These are phyloP conservation scores for Thunnus albacares DNA, from an alignment of 2,797 vertebrate genomes.

Conservation along the genomic window DNA sequence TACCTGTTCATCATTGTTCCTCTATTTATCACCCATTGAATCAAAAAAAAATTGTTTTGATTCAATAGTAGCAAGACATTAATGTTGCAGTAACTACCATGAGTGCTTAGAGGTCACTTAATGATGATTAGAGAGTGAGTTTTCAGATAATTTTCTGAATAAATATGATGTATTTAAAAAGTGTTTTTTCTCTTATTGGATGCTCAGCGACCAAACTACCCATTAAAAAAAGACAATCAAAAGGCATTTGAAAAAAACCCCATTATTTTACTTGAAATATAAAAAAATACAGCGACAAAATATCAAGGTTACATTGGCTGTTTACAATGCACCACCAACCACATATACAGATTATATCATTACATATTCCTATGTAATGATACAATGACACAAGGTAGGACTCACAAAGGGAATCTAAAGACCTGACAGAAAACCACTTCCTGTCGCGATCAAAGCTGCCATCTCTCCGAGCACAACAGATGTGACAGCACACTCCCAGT, in stretches of 20 bases:
- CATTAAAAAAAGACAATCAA: slow-evolving; percentile 11
- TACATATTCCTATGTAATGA: slow-evolving; percentile 27
- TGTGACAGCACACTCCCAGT: slow-evolving; percentile 27
- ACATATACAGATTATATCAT: slow-evolving; percentile 36
- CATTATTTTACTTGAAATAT: slow-evolving; percentile 66
- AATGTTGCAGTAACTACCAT: slow-evolving; percentile 57
- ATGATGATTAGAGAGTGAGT: slow-evolving; percentile 49
- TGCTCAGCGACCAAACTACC: background rate
- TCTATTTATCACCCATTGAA: slow-evolving; percentile 59
- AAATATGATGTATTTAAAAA: slow-evolving; percentile 70
- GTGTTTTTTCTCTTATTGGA: slow-evolving; percentile 25
- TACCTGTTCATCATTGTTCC: slow-evolving; percentile 54
- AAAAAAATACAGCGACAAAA: slow-evolving; percentile 50
- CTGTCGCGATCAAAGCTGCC: slow-evolving; percentile 19
- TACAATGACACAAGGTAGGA: slow-evolving; percentile 10
- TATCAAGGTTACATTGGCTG: slow-evolving; percentile 13
- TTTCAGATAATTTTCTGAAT: slow-evolving; percentile 78
- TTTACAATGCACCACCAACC: slow-evolving; percentile 25
- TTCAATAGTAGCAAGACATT: slow-evolving; percentile 76
- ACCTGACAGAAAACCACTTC: slow-evolving; percentile 23
- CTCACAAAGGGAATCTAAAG: slow-evolving; percentile 16
- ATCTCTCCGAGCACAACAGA: background rate
- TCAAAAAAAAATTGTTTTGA: slow-evolving; percentile 58
- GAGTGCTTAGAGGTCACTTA: slow-evolving; percentile 49
- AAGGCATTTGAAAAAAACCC: slow-evolving; percentile 42